phyloP scores from a whole-genome alignment of 2,888 invertebrate genomes.

The Limenitis arthemis region DNA sequence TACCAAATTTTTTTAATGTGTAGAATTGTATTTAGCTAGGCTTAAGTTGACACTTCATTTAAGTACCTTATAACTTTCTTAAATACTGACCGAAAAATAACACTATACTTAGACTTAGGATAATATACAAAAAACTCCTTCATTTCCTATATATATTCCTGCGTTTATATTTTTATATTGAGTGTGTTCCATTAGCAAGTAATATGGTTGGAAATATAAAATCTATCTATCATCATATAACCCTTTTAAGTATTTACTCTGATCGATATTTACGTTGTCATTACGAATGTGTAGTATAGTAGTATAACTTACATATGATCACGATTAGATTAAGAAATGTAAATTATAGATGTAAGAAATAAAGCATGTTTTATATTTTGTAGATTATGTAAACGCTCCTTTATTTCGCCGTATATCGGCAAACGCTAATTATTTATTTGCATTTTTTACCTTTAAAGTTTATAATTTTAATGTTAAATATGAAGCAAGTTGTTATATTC shows the following conservation, averaged over 20 bases:
- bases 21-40: constrained; percentile 60
- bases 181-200: constrained; percentile 10
- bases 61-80: constrained; percentile 34
- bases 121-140: constrained; percentile 7
- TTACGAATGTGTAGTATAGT: constrained; percentile 46
- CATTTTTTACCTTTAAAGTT: constrained; percentile 60
- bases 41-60: constrained; percentile 48
- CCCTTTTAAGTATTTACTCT: constrained; percentile 7
- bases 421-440: constrained; percentile 69
- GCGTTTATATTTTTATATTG: constrained; percentile 13
- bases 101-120: constrained; percentile 5
- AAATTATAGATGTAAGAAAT: constrained; percentile 62
- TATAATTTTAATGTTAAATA: constrained; percentile 60
- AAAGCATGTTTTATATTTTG: constrained; percentile 70
- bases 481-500: constrained; percentile 57
- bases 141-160: constrained; percentile 6
- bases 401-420: constrained; percentile 48
- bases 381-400: constrained; percentile 50
- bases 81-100: constrained; percentile 11
- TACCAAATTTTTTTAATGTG: constrained; percentile 65
- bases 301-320: constrained; percentile 50
- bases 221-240: not conserved
- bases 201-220: constrained; percentile 2
- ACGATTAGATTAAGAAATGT: constrained; percentile 59
- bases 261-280: constrained; percentile 14